Evolutionary conservation across 2,797 vertebrate genomes (phyloP), one percentile per base, ranked within the genome.

Genomic region (Harpagifer antarcticus): DNA sequence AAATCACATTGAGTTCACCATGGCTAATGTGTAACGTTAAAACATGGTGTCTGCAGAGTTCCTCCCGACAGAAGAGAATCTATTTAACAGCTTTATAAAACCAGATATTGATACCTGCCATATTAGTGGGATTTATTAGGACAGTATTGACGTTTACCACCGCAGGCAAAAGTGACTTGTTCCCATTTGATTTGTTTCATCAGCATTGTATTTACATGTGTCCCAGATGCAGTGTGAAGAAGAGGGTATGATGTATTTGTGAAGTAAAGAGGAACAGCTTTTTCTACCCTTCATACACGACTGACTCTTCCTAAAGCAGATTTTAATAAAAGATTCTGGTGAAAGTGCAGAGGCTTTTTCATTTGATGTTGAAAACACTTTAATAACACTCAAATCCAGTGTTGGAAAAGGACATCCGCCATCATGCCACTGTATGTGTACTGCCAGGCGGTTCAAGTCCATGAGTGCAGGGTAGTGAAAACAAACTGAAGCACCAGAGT

Each of bases 281-380:
- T 94, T 91, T 92, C 85, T 89, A 92, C 83, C 89, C 91, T 90
- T 90, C 90, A 90, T 89, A 91, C 74, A 86, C 79, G 80, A 84
- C 79, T 85, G 82, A 92, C 81, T 88, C 83, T 93, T 93, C 89
- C 86, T 92, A 86, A 88, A 87, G 74, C 88, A 91, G 91, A 94
- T 93, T 94, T 91, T 92, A 95, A 94, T 94, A 95, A 94, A 94
- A 89, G 76, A 91, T 81, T 89, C 77, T 83, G 88, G 86, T 88
- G 68, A 87, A 90, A 90, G 54, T 79, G 57, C 57, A 52, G 27
- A 54, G 71, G 59, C 12, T 50, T 74, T 67, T 86, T 76, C 71
- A 68, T 87, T 56, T 81, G 20, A 57, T 71, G 17, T 79, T 56
- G 55, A 9, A 65, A 78, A 79, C 45, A 43, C n/a, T 53, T 74